Conservation (phyloP, 2,797 vertebrate species). For the Diplodus puntazzo region DNA sequence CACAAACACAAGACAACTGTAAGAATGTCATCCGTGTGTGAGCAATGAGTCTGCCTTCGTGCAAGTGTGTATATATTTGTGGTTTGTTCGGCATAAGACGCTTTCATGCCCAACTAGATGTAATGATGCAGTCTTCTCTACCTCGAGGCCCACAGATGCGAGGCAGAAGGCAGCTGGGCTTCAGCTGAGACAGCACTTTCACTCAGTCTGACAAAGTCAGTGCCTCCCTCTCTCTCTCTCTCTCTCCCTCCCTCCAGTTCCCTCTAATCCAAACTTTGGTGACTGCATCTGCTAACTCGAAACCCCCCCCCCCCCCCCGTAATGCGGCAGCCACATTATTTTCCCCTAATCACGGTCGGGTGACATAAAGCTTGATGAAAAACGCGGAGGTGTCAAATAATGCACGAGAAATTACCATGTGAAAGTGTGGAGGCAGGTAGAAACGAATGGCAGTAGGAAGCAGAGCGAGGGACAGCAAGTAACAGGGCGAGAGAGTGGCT, state of each 20-base stretch:
- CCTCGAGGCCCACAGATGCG: slow-evolving; percentile 72
- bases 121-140: slow-evolving; percentile 70
- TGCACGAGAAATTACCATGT: slow-evolving; percentile 61
- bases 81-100: slow-evolving; percentile 47
- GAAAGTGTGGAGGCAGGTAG: slow-evolving; percentile 62
- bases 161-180: slow-evolving; percentile 72
- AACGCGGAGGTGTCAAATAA: slow-evolving; percentile 68
- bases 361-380: slow-evolving; percentile 62
- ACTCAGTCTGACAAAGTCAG: slow-evolving; percentile 62
- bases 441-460: slow-evolving; percentile 42
- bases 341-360: slow-evolving; percentile 55
- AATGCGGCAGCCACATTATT: slow-evolving; percentile 47
- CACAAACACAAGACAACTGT: slow-evolving; percentile 10
- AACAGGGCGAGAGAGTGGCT: slow-evolving; percentile 68
- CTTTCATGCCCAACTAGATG: slow-evolving; percentile 57
- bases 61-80: slow-evolving; percentile 34
- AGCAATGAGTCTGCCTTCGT: slow-evolving; percentile 14
- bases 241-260: slow-evolving; percentile 13
- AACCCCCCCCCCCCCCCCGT: slow-evolving; percentile 8
- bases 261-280: slow-evolving; percentile 64
- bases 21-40: slow-evolving; percentile 11
- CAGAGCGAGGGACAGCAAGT: slow-evolving; percentile 59
- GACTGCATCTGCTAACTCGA: slow-evolving; percentile 40
- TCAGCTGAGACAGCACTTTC: slow-evolving; percentile 79
- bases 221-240: slow-evolving; percentile 36